Evolutionary conservation across 2,888 invertebrate species (phyloP).

Genomic region (Noctua janthina): DNA sequence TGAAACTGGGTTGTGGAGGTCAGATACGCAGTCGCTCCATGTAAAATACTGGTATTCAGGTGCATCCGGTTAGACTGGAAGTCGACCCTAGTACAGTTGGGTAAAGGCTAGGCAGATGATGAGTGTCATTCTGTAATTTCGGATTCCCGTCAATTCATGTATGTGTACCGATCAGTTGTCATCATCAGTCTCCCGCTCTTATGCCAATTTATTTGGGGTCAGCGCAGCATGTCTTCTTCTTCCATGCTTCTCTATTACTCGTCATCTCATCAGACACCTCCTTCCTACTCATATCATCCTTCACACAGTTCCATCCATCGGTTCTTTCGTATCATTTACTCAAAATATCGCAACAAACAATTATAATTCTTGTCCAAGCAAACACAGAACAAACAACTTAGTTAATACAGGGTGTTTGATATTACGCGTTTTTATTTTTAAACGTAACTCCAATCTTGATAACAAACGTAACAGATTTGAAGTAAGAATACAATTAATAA

Average conservation of each 20-base stretch:
- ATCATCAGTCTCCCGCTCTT: neutral
- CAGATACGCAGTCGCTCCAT: too few relatives aligned
- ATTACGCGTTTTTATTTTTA: constrained; percentile 14
- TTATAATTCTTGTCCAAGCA: neutral
- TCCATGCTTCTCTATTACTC: neutral
- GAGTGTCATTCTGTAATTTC: too few relatives aligned
- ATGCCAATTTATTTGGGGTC: neutral
- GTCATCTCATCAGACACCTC: neutral
- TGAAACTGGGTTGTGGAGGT: too few relatives aligned
- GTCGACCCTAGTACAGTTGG: too few relatives aligned
- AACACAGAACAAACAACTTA: neutral
- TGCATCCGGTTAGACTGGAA: too few relatives aligned
- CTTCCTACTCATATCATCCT: neutral
- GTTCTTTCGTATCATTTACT: neutral
- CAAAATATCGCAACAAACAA: neutral
- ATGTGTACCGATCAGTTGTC: too few relatives aligned
- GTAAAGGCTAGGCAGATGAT: too few relatives aligned
- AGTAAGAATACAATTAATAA: constrained; percentile 59
- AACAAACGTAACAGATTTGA: constrained; percentile 43
- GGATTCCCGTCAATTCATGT: too few relatives aligned
- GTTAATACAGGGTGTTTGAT: neutral
- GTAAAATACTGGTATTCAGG: too few relatives aligned
- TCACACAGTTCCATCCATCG: neutral
- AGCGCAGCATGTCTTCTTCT: neutral
- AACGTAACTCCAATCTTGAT: constrained; percentile 49